These are phyloP conservation scores for Hetaerina titia DNA, from an alignment of 2,888 invertebrate species.

Conservation along the genomic window DNA sequence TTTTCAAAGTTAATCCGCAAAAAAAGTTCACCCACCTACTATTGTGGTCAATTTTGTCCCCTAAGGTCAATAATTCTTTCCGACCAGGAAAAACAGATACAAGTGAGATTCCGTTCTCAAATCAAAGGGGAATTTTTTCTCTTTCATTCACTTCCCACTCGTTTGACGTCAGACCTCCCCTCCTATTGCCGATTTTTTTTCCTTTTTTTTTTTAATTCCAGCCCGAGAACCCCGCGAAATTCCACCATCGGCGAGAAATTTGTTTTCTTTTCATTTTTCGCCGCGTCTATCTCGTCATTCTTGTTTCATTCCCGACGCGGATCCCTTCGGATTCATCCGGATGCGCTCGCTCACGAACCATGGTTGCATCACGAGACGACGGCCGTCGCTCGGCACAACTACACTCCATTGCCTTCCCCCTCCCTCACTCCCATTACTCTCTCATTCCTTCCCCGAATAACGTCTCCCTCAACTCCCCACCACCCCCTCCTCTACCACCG, in stretches of 20 bases:
- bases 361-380: neutral
- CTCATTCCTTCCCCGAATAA: neutral
- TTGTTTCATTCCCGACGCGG: neutral
- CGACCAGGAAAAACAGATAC: no score
- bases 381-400: neutral
- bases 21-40: no score
- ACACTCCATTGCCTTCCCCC: constrained; percentile 17
- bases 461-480: neutral
- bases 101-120: neutral
- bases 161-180: neutral
- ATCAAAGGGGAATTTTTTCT: neutral
- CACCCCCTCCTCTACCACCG: neutral
- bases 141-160: neutral
- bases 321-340: neutral
- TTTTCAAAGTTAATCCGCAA: no score
- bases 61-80: no score
- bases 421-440: neutral
- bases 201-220: neutral
- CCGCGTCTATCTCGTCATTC: neutral
- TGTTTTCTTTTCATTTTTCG: constrained; percentile 3
- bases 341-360: neutral
- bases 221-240: constrained; percentile 15
- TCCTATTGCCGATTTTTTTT: neutral
- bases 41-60: no score
- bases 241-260: neutral